These are phyloP conservation scores for Botia almorhae DNA, from an alignment of 2,797 vertebrate species.

Conservation along the genomic window DNA sequence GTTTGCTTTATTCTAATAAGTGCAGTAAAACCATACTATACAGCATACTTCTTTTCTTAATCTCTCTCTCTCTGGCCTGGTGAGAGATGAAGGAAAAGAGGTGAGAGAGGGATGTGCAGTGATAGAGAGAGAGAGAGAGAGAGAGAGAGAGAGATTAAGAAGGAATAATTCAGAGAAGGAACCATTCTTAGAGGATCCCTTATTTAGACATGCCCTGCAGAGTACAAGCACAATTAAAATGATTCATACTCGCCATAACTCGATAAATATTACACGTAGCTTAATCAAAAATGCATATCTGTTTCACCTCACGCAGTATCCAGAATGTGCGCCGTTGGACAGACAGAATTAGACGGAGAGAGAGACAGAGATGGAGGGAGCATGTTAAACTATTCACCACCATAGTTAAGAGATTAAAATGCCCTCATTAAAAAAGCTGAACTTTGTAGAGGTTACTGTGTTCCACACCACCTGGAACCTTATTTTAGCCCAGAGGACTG, in stretches of 20 bases:
- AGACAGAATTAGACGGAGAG: slow-evolving; percentile 13
- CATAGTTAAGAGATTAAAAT: slow-evolving; percentile 58
- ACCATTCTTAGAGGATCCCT: slow-evolving; percentile 50
- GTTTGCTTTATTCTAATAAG: slow-evolving; percentile 59
- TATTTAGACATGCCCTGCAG: slow-evolving; percentile 64
- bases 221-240: slow-evolving; percentile 60
- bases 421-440: slow-evolving; percentile 59
- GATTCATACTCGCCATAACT: slow-evolving; percentile 57
- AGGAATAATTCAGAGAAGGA: slow-evolving; percentile 55
- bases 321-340: slow-evolving; percentile 23
- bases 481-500: slow-evolving; percentile 55
- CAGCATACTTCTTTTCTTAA: slow-evolving; percentile 43
- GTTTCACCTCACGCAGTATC: slow-evolving; percentile 47
- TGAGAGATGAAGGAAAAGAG: slow-evolving; percentile 11
- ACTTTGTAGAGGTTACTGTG: slow-evolving; percentile 59
- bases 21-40: slow-evolving; percentile 47
- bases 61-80: slow-evolving; percentile 32
- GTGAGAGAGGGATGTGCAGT: slow-evolving; percentile 21
- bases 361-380: neutral
- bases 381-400: slow-evolving; percentile 53
- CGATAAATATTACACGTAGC: slow-evolving; percentile 66
- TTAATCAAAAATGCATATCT: slow-evolving; percentile 67
- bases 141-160: slow-evolving; percentile 52
- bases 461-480: slow-evolving; percentile 60
- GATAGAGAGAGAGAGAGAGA: slow-evolving; percentile 17